phyloP scores from a whole-genome alignment of 2,888 invertebrate species.

The Leptinotarsa juncta region DNA sequence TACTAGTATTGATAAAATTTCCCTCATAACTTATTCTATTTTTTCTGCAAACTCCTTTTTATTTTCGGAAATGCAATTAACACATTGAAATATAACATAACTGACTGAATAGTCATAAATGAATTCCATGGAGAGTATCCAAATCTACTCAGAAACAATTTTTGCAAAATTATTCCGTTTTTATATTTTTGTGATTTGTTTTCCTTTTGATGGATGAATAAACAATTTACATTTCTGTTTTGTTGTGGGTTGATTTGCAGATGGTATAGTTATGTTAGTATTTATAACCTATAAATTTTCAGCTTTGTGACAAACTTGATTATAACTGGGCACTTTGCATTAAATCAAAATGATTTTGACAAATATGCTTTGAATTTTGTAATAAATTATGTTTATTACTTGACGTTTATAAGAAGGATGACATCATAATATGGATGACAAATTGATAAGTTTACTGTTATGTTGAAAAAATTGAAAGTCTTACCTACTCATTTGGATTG shows the following conservation, averaged over 20 bases:
- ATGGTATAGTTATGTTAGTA: background rate
- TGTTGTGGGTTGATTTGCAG: background rate
- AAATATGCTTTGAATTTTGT: background rate
- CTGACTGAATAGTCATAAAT: no score
- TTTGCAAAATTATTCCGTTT: background rate
- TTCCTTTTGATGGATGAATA: background rate
- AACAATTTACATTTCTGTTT: background rate
- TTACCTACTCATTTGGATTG: no score
- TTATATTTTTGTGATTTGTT: background rate
- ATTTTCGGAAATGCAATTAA: no score
- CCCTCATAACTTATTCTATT: no score
- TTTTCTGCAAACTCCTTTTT: no score
- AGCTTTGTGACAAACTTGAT: background rate
- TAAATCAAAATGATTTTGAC: background rate
- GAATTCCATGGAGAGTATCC: no score
- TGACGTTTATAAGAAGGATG: background rate
- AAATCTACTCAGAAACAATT: no score
- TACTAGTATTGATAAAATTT: no score
- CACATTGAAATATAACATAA: no score
- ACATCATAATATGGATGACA: background rate
- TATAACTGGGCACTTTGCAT: constrained; percentile 7
- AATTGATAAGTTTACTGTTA: background rate
- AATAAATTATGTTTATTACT: background rate
- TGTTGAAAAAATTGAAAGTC: no score
- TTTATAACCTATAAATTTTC: background rate